phyloP scores from a whole-genome alignment of 2,888 invertebrate species.

The Cyaniris semiargus region DNA sequence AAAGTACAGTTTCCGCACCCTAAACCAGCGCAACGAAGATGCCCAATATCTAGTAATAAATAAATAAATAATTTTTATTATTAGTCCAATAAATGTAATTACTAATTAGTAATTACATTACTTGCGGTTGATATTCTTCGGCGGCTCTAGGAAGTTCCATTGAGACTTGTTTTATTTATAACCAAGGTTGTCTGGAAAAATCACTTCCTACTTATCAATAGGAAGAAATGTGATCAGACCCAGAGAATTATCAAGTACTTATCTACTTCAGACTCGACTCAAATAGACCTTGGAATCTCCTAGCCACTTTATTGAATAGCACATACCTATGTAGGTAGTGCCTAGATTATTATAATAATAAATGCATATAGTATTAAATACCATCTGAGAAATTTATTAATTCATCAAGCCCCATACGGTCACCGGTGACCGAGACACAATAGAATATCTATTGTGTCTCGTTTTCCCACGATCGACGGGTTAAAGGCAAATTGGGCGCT shows the following conservation, averaged over 20 bases:
- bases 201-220: constrained; percentile 23
- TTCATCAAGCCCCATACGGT: too few species aligned
- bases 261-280: constrained; percentile 19
- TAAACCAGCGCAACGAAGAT: too few species aligned
- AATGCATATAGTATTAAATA: background rate
- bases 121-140: background rate
- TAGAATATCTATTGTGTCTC: too few species aligned
- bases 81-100: too few species aligned
- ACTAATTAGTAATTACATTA: too few species aligned
- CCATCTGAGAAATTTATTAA: background rate
- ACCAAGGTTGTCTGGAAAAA: constrained; percentile 22
- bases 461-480: too few species aligned
- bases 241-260: background rate
- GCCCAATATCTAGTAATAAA: too few species aligned
- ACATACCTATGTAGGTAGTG: background rate
- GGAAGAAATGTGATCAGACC: constrained; percentile 8
- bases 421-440: too few species aligned
- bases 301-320: background rate
- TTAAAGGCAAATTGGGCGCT: too few species aligned
- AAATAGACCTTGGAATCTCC: background rate
- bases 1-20: too few species aligned
- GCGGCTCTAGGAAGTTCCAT: background rate
- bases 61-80: too few species aligned
- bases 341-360: too few species aligned
- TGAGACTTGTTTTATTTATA: background rate